These are phyloP conservation scores for Cherax quadricarinatus DNA, from an alignment of 1,140 invertebrate species.

Conservation along the genomic window DNA sequence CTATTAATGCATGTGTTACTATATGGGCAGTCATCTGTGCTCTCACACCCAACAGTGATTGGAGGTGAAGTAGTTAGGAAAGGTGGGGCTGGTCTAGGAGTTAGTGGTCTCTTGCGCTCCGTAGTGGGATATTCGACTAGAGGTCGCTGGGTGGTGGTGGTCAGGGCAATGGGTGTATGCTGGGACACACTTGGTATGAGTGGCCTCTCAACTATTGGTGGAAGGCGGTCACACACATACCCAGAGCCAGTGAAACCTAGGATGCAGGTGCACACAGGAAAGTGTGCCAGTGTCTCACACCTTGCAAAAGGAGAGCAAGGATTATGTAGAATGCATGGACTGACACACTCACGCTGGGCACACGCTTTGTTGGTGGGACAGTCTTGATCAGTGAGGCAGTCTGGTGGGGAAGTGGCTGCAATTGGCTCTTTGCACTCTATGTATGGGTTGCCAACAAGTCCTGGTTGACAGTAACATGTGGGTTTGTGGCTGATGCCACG, in stretches of 20 bases:
- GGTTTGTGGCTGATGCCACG: constrained; percentile 75
- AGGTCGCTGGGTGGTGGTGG: constrained; percentile 22
- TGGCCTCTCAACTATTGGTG: constrained; percentile 83
- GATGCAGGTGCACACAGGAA: constrained; percentile 74
- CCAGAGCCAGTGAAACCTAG: constrained; percentile 75
- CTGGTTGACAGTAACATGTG: constrained; percentile 88
- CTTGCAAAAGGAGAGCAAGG: constrained; percentile 74
- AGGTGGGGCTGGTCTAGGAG: constrained; percentile 30
- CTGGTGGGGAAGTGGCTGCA: constrained; percentile 78
- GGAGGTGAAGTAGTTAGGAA: constrained; percentile 20
- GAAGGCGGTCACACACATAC: constrained; percentile 44
- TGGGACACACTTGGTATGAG: background rate
- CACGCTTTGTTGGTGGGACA: constrained; percentile 85
- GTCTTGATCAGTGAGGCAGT: constrained; percentile 87
- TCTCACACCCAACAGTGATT: constrained; percentile 87
- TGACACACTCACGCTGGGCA: constrained; percentile 83
- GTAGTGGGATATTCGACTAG: constrained; percentile 51
- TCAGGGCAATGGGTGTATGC: constrained; percentile 20
- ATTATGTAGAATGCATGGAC: constrained; percentile 76
- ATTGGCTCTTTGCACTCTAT: constrained; percentile 84
- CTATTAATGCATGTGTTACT: constrained; percentile 90
- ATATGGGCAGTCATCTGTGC: constrained; percentile 90
- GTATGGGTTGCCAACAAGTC: constrained; percentile 90
- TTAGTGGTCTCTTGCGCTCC: constrained; percentile 24
- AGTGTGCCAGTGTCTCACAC: constrained; percentile 75